Evolutionary conservation across 2,113 vertebrate genomes (phyloP).

Genomic region (Isurus oxyrinchus): DNA sequence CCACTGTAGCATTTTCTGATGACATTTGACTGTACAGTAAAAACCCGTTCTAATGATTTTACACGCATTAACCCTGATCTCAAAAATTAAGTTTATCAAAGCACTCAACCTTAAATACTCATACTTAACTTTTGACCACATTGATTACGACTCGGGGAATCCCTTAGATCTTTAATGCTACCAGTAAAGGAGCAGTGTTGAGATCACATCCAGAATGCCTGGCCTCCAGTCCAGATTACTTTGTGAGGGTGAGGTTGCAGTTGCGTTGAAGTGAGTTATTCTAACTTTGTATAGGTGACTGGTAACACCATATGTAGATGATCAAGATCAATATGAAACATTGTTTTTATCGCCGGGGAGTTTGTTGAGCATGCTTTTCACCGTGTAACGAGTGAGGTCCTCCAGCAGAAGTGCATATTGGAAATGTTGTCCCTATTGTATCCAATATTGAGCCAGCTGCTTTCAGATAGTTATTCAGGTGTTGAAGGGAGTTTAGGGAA

Average conservation of each 20-base stretch:
- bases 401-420: neutral
- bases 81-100: neutral
- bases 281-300: neutral
- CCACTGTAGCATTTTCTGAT: neutral
- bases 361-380: neutral
- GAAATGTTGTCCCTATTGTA: neutral
- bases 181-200: neutral
- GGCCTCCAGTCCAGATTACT: neutral
- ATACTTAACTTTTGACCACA: neutral
- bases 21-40: neutral
- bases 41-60: neutral
- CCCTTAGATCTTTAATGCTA: neutral
- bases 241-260: neutral
- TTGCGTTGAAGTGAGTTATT: neutral
- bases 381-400: neutral
- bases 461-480: neutral
- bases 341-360: neutral
- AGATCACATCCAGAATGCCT: neutral
- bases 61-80: neutral
- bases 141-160: neutral
- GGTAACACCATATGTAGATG: neutral
- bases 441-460: neutral
- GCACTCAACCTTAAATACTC: neutral
- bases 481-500: neutral
- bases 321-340: neutral